phyloP scores from a whole-genome alignment of 2,797 vertebrate species.

The Peromyscus attwateri region DNA sequence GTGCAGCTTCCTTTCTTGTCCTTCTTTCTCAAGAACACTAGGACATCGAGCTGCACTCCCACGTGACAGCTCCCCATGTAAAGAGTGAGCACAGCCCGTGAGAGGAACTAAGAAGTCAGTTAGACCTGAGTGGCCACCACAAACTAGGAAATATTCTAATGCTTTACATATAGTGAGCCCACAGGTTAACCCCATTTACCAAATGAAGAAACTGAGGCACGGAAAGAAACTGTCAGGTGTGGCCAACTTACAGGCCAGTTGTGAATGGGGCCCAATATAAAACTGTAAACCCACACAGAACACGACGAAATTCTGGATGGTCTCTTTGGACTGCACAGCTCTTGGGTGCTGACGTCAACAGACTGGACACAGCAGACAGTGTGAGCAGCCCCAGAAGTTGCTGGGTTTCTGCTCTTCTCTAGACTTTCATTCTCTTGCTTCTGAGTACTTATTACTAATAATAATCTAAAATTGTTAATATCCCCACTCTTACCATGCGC shows the following conservation, averaged over 20 bases:
- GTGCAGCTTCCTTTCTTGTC: background rate
- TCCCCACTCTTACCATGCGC: background rate
- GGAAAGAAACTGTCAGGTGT: background rate
- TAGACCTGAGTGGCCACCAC: accelerated
- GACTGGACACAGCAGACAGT: background rate
- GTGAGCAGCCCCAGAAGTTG: background rate
- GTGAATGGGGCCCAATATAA: background rate
- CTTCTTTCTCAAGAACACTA: background rate
- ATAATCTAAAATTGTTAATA: background rate
- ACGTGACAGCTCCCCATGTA: background rate
- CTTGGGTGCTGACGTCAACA: background rate
- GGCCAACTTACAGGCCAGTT: background rate
- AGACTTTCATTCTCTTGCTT: background rate
- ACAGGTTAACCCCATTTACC: background rate
- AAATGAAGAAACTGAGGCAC: background rate
- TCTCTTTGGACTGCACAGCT: background rate
- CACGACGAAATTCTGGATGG: background rate
- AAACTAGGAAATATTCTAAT: background rate
- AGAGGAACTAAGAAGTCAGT: accelerated
- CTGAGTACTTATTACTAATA: background rate
- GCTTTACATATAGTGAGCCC: background rate
- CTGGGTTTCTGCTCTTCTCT: background rate
- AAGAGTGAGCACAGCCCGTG: too few species aligned
- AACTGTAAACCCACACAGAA: background rate
- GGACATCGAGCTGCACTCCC: background rate